Base-by-base conservation (phyloP, 2,797 vertebrate genomes). In the Dermochelys coriacea region DNA sequence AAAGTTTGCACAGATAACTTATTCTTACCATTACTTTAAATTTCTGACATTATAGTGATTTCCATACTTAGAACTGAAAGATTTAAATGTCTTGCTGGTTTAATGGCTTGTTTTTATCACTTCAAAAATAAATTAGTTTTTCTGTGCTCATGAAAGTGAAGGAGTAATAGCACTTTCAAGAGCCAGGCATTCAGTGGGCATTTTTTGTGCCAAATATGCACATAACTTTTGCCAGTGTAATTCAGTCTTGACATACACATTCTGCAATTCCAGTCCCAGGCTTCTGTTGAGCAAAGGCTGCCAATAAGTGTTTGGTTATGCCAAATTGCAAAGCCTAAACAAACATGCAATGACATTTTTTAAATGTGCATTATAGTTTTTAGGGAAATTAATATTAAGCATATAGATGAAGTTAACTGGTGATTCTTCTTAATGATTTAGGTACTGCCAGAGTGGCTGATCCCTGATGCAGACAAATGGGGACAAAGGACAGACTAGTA, bases 141-240 rank as follows among this genome's bases (percentile, higher is more conserved):
- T 81, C 3, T 14, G 54, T 80, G 71, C n/a, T 80, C 61, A 15
- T 4, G n/a, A 71, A 93, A 85, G 12, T 29, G 16, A 68, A 85
- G 16, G 8, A 50, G 3, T 59, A 83, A 21, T 12, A 83, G 3
- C 9, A 49, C 6, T 82, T 5, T 68, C 47, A 51, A 52, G 25
- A 71, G 29, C 3, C 12, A 80, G 25, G 83, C 31, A 59, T 2
- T 49, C 34, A 50, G 12, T 0, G 5, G 2, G 1, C 0, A 88
- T 90, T 84, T 85, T 55, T 41, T 59, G n/a, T 45, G 25, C 19
- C 50, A 81, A n/a, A 9, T 25, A 4, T 74, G 84, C 47, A 61
- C 12, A 21, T 12, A 10, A 6, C 4, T 93, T 4, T 71, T 84
- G 51, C 25, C 27, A n/a, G 4, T 4, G 2, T 81, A 47, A 85